Evolutionary conservation across 2,888 invertebrate species (phyloP).

Genomic region (Cotesia congregata): DNA sequence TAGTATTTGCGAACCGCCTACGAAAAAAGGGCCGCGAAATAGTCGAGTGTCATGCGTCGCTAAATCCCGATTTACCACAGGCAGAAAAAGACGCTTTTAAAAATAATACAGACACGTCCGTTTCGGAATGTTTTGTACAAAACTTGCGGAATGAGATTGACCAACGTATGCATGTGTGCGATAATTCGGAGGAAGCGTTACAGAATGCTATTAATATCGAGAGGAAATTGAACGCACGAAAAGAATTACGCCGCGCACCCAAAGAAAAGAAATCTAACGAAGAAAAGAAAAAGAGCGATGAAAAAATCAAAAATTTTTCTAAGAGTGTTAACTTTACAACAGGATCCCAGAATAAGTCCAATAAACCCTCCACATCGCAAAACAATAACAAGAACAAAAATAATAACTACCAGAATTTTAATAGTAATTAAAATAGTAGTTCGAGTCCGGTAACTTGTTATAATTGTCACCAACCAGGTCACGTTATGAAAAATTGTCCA

Average conservation of each 20-base stretch:
- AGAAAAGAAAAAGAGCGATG: too few relatives aligned
- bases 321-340: too few relatives aligned
- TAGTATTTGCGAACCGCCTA: neutral
- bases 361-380: neutral
- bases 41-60: neutral
- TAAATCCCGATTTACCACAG: neutral
- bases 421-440: neutral
- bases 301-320: neutral
- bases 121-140: neutral
- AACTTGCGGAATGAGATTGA: constrained; percentile 27
- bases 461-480: too few relatives aligned
- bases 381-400: neutral
- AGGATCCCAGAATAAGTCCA: neutral
- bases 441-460: neutral
- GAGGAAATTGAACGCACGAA: neutral
- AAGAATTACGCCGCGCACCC: neutral
- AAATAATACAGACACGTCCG: neutral
- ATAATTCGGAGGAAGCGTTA: neutral
- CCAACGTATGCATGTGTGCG: constrained; percentile 10
- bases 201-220: constrained; percentile 15
- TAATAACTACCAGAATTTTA: neutral
- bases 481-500: too few relatives aligned
- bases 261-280: neutral
- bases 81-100: neutral
- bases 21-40: constrained; percentile 20